phyloP scores from a whole-genome alignment of 2,888 invertebrate species.

The Agrenia bidenticulata region DNA sequence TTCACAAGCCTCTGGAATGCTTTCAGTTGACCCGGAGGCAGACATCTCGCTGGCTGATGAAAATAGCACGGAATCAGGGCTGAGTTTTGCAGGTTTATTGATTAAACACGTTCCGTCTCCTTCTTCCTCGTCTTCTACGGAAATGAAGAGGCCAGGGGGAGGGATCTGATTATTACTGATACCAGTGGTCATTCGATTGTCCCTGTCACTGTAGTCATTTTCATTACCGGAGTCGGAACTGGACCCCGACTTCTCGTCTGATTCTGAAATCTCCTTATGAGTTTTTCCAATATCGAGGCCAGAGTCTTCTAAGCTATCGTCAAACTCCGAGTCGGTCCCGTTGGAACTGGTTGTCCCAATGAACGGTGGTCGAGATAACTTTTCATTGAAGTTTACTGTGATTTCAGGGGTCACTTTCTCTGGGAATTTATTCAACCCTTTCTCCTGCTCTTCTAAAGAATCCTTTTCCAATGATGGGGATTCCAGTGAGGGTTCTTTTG shows the following conservation, averaged over 20 bases:
- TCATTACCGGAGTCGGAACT: slow-evolving; percentile 53
- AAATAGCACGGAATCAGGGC: slow-evolving; percentile 52
- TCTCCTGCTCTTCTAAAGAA: slow-evolving; percentile 5
- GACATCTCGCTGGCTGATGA: slow-evolving; percentile 50
- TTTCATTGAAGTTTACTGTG: slow-evolving; percentile 41
- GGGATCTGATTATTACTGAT: slow-evolving; percentile 7
- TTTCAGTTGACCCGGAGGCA: slow-evolving; percentile 46
- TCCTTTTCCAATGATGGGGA: slow-evolving; percentile 13
- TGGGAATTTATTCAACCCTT: background rate
- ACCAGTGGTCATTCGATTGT: slow-evolving; percentile 18
- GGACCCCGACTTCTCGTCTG: slow-evolving; percentile 50
- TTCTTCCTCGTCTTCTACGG: slow-evolving; percentile 41
- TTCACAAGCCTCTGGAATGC: slow-evolving; percentile 46
- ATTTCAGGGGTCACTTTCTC: slow-evolving; percentile 31
- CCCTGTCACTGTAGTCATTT: slow-evolving; percentile 47
- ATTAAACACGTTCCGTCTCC: slow-evolving; percentile 6
- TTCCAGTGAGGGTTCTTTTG: background rate
- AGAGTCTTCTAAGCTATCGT: slow-evolving; percentile 53
- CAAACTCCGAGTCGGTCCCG: slow-evolving; percentile 46
- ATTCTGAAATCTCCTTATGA: slow-evolving; percentile 38
- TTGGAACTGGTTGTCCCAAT: slow-evolving; percentile 24
- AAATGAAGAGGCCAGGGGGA: slow-evolving; percentile 44
- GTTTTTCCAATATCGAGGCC: slow-evolving; percentile 48
- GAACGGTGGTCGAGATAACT: slow-evolving; percentile 37
- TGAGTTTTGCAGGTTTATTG: slow-evolving; percentile 44